phyloP scores from a whole-genome alignment of 2,888 invertebrate genomes.

The Ectobius pallidus region DNA sequence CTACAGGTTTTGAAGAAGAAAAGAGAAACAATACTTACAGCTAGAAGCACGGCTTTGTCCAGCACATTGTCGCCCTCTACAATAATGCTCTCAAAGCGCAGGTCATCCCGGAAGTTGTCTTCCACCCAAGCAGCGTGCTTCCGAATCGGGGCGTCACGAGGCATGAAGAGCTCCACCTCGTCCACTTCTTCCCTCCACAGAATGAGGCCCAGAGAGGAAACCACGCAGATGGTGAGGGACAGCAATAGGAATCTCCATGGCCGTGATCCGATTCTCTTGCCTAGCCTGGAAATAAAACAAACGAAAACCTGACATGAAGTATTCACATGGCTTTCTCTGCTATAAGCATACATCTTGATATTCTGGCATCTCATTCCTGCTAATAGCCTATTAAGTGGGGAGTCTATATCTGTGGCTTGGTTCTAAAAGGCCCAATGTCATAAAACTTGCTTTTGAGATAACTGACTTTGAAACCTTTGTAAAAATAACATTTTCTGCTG shows the following conservation, averaged over 20 bases:
- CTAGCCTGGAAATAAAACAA: constrained; percentile 44
- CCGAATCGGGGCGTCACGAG: constrained; percentile 50
- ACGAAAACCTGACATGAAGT: too few species aligned
- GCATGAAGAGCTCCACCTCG: constrained; percentile 52
- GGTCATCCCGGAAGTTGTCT: constrained; percentile 52
- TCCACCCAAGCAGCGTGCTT: constrained; percentile 52
- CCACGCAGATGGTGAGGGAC: constrained; percentile 44
- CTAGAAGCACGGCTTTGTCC: constrained; percentile 51
- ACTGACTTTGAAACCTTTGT: too few species aligned
- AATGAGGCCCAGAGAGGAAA: constrained; percentile 51
- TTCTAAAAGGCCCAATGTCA: too few species aligned
- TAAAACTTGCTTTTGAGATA: too few species aligned
- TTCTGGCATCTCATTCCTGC: too few species aligned
- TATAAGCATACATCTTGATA: too few species aligned
- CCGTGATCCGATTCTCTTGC: constrained; percentile 40
- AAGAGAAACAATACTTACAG: too few species aligned
- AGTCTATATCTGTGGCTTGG: too few species aligned
- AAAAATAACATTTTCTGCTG: too few species aligned
- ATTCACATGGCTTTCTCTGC: too few species aligned
- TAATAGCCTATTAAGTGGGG: too few species aligned
- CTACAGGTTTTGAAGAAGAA: too few species aligned
- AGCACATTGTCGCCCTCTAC: constrained; percentile 54
- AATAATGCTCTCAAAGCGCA: constrained; percentile 54
- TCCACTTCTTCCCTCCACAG: constrained; percentile 53
- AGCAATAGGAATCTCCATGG: constrained; percentile 41